Evolutionary conservation across 2,888 invertebrate genomes (phyloP), one percentile per base, ranked within the genome.

Genomic region (Mythimna impura): DNA sequence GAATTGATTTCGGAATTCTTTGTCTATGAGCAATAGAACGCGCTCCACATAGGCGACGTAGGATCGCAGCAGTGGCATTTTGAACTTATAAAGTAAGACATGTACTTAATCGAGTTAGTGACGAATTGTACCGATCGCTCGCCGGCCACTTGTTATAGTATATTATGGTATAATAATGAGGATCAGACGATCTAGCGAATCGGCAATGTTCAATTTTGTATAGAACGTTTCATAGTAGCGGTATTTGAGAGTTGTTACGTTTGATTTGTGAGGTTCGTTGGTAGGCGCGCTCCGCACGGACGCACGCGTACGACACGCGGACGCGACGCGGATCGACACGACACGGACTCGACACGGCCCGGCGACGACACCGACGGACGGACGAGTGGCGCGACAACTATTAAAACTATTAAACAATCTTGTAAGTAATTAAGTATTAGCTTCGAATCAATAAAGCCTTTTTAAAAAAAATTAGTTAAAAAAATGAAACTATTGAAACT

Each of bases 401-500:
- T 91, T 93, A 90, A 87, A 92, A 94, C 93, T 95, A 95, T 94
- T 94, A 94, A 93, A 95, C 96, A 93, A 94, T 95, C 96, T 96
- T 95, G 94, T 95, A 95, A 95, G 94, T 96, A 96, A 95, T 95
- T 96, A 94, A 95, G 95, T 95, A 95, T 96, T 96, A 96, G 96
- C 96, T 96, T 96, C 94, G 92, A 95, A 95, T 95, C 94, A 93
- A 95, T 95, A 95, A 96, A 95, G 95, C 95, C 95, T 95, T 96
- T 95, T 94, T 93, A 94, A 95, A 94, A 92, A 93, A 93, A 94
- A 92, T 92, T 94, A 94, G 93, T 94, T 94, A 94, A 94, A 92
- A n/a, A 93, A 93, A 93, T 91, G 90, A 92, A 93, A 93, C 93
- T 94, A 95, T 95, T 95, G 93, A 95, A 94, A 94, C 86, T 95